Evolutionary conservation across 2,797 vertebrate species (phyloP).

Genomic region (Myiotriccus ornatus): DNA sequence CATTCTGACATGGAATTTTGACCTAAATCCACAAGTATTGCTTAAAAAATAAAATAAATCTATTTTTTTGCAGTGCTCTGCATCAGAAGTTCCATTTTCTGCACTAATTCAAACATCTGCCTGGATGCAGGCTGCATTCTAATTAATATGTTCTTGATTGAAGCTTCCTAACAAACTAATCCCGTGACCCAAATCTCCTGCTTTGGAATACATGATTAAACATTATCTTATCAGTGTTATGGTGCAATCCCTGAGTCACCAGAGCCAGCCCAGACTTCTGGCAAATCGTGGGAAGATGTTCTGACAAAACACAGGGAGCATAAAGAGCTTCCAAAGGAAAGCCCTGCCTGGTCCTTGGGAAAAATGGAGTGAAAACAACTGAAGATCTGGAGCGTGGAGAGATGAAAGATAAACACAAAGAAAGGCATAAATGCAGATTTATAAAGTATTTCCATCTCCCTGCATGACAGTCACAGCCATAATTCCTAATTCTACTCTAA

Average conservation of each 20-base stretch:
- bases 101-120: constrained; percentile 7
- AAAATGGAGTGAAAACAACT: neutral
- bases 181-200: constrained; percentile 59
- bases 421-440: neutral
- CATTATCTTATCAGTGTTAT: constrained; percentile 3
- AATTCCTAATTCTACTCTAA: neutral
- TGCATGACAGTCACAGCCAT: neutral
- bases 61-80: neutral
- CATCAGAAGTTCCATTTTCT: neutral
- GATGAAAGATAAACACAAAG: neutral
- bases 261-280: neutral
- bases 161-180: constrained; percentile 62
- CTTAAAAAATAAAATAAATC: neutral
- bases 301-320: neutral
- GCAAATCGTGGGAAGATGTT: neutral
- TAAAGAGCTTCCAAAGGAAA: neutral
- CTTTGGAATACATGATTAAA: constrained; percentile 54
- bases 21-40: neutral
- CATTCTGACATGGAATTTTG: neutral
- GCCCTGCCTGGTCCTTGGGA: neutral
- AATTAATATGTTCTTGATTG: constrained; percentile 46
- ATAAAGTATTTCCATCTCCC: neutral
- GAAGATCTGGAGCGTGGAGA: neutral
- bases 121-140: neutral
- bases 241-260: constrained; percentile 40